These are phyloP conservation scores for Agrotis exclamationis DNA, from an alignment of 2,888 invertebrate genomes.

Conservation along the genomic window DNA sequence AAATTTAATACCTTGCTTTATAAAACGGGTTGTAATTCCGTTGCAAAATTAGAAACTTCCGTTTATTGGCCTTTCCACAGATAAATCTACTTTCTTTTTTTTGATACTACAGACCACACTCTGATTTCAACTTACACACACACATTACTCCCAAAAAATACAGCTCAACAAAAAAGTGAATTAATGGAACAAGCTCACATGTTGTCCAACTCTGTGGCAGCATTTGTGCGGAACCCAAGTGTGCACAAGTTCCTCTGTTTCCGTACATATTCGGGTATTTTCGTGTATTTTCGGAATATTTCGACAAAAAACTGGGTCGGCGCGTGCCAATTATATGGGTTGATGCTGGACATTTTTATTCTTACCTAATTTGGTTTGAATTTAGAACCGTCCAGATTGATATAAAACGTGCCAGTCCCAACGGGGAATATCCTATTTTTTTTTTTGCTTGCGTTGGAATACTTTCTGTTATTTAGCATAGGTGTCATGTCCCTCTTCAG, in stretches of 20 bases:
- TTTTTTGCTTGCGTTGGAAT: neutral
- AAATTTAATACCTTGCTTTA: too few species aligned
- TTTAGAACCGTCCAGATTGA: conserved; percentile 20
- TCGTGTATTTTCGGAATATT: conserved; percentile 32
- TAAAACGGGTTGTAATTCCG: too few species aligned
- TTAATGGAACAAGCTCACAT: conserved; percentile 48
- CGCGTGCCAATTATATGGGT: conserved; percentile 39
- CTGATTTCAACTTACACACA: neutral
- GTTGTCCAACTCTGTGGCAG: conserved; percentile 24
- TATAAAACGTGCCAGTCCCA: neutral
- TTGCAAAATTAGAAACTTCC: too few species aligned
- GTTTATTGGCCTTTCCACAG: too few species aligned
- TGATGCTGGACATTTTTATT: conserved; percentile 33
- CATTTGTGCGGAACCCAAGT: conserved; percentile 22
- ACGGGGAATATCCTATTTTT: neutral
- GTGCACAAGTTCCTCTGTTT: conserved; percentile 2
- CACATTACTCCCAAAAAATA: conserved; percentile 18
- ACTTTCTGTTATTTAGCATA: neutral
- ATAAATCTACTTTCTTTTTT: neutral
- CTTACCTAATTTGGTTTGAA: conserved; percentile 41
- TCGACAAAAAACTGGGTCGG: conserved; percentile 49
- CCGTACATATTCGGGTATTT: conserved; percentile 47
- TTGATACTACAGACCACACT: neutral
- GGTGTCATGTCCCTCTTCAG: neutral
- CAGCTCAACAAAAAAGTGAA: conserved; percentile 51